Evolutionary conservation across 2,113 vertebrate species (phyloP).

Genomic region (Pseudorasbora parva): DNA sequence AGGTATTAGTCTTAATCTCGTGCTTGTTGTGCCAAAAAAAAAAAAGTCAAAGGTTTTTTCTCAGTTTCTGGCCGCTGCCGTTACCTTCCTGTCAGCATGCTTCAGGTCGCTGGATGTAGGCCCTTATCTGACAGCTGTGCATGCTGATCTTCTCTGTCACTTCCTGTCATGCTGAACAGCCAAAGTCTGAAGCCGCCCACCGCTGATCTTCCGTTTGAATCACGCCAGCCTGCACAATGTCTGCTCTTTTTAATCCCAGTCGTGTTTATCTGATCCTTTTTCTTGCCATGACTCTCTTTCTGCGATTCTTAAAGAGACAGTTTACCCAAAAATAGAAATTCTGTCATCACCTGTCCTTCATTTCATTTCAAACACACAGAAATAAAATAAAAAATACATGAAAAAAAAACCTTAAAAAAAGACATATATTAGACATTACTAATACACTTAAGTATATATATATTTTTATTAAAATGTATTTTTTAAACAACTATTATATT

Average conservation of each 20-base stretch:
- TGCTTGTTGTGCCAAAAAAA: background rate
- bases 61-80: background rate
- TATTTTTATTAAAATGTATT: too few relatives aligned
- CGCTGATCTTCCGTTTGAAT: background rate
- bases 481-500: too few relatives aligned
- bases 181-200: slow-evolving; percentile 7
- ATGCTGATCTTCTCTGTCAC: slow-evolving; percentile 58
- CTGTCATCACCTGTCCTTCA: background rate
- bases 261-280: slow-evolving; percentile 24
- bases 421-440: too few relatives aligned
- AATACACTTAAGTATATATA: too few relatives aligned
- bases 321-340: background rate
- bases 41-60: background rate
- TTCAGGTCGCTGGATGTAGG: slow-evolving; percentile 11
- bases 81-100: slow-evolving; percentile 17
- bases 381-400: background rate
- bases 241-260: slow-evolving; percentile 41
- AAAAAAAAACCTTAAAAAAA: too few relatives aligned
- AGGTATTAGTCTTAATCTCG: slow-evolving; percentile 6
- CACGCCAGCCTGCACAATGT: slow-evolving; percentile 27
- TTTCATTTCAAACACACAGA: background rate
- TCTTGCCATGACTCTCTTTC: slow-evolving; percentile 35
- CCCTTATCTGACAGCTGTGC: slow-evolving; percentile 53
- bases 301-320: background rate
- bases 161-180: slow-evolving; percentile 29